These are phyloP conservation scores for Ophion obscuratus DNA, from an alignment of 2,888 invertebrate genomes.

Conservation along the genomic window DNA sequence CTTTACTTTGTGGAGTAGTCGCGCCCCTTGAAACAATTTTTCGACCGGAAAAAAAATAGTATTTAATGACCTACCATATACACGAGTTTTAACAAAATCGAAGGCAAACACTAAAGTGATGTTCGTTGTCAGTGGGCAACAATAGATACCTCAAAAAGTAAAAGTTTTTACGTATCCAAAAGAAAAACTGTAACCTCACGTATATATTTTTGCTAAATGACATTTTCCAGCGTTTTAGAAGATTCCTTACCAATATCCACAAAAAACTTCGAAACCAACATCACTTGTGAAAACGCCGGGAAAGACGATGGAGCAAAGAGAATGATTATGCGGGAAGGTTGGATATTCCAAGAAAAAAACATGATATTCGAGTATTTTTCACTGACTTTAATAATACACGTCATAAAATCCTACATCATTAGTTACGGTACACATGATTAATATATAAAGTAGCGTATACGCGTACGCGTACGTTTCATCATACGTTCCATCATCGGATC, in stretches of 20 bases:
- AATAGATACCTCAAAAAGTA: too few species aligned
- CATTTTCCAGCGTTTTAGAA: too few species aligned
- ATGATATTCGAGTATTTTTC: constrained; percentile 15
- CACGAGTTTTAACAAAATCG: too few species aligned
- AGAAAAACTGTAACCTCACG: too few species aligned
- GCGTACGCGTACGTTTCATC: neutral
- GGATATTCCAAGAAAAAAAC: neutral
- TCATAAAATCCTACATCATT: constrained; percentile 23
- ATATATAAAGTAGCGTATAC: neutral
- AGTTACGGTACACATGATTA: constrained; percentile 10
- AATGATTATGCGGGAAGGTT: neutral
- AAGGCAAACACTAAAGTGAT: too few species aligned
- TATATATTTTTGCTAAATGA: too few species aligned
- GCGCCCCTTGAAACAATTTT: too few species aligned
- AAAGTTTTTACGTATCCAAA: too few species aligned
- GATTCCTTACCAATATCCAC: neutral
- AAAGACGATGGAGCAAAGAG: neutral
- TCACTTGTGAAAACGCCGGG: neutral
- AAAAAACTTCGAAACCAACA: neutral
- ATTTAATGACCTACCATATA: too few species aligned
- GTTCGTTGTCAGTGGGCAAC: too few species aligned
- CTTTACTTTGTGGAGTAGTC: too few species aligned
- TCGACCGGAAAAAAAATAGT: too few species aligned
- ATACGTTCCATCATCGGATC: constrained; percentile 5
- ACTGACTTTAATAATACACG: constrained; percentile 43